Percentiles rank a stretch among this genome's conserved stretches.
These are phyloP conservation scores for Podocnemis expansa DNA, from an alignment of 2,113 vertebrate species.

Conservation along the genomic window DNA sequence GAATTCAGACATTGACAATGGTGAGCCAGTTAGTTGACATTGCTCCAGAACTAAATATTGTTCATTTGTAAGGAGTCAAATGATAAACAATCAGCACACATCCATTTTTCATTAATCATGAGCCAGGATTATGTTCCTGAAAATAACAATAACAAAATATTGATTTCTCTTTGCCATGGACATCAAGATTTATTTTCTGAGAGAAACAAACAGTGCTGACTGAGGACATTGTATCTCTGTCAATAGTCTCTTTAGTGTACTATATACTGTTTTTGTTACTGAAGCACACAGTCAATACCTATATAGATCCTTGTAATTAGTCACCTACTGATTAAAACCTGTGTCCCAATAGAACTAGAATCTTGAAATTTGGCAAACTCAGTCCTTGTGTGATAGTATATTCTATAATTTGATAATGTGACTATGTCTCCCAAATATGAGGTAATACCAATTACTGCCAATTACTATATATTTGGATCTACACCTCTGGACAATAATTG, in stretches of 20 bases:
- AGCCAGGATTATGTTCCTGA: not conserved
- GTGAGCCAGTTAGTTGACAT: not conserved
- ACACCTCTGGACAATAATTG: not conserved
- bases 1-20: not conserved
- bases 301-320: not conserved
- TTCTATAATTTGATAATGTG: not conserved
- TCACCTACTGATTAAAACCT: not conserved
- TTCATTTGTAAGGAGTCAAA: not conserved
- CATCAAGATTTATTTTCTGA: not conserved
- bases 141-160: not conserved
- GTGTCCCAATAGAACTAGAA: not conserved
- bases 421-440: not conserved
- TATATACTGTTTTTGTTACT: not conserved
- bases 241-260: not conserved
- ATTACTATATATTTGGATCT: not conserved
- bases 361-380: not conserved
- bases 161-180: not conserved
- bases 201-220: not conserved
- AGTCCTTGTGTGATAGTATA: not conserved
- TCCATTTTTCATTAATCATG: not conserved
- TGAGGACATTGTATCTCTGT: not conserved
- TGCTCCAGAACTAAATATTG: not conserved
- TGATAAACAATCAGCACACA: not conserved
- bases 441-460: not conserved
- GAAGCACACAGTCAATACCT: not conserved